A percentile compares a stretch with the other conserved stretches of the same genome.
These are phyloP conservation scores for Gavia stellata DNA, from an alignment of 2,113 vertebrate species.

Conservation along the genomic window DNA sequence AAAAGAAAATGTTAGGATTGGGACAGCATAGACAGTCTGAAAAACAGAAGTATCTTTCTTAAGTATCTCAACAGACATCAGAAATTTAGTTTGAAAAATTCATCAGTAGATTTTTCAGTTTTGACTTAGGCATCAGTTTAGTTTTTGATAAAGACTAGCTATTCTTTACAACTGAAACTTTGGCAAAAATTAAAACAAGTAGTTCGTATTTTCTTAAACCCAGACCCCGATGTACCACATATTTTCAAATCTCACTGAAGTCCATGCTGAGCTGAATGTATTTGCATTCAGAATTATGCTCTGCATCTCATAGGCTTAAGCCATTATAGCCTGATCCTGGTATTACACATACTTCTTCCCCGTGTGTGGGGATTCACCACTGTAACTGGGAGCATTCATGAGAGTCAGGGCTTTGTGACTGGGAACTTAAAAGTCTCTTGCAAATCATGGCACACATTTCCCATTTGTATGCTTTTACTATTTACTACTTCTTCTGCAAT, in stretches of 20 bases:
- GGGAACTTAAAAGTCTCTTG: background rate
- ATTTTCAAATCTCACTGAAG: background rate
- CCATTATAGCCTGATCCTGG: background rate
- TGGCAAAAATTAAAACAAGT: background rate
- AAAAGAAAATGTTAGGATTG: constrained; percentile 95
- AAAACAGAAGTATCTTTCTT: constrained; percentile 30
- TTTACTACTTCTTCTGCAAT: background rate
- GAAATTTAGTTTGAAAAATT: background rate
- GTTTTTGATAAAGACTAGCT: background rate
- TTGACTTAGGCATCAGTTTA: background rate
- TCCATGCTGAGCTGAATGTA: background rate
- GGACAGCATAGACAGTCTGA: constrained; percentile 94
- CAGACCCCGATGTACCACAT: background rate
- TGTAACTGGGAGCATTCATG: background rate
- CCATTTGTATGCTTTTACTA: background rate
- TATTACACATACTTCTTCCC: background rate
- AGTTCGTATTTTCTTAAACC: background rate
- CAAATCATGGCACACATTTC: background rate
- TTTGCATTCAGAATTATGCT: background rate
- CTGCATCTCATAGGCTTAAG: background rate
- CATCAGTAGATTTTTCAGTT: background rate
- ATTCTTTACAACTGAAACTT: background rate
- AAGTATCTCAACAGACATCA: background rate
- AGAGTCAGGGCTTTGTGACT: background rate
- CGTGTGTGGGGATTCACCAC: background rate